Evolutionary conservation across 2,113 vertebrate species (phyloP), one percentile per base, ranked within the genome.

Genomic region (Nettapus auritus): DNA sequence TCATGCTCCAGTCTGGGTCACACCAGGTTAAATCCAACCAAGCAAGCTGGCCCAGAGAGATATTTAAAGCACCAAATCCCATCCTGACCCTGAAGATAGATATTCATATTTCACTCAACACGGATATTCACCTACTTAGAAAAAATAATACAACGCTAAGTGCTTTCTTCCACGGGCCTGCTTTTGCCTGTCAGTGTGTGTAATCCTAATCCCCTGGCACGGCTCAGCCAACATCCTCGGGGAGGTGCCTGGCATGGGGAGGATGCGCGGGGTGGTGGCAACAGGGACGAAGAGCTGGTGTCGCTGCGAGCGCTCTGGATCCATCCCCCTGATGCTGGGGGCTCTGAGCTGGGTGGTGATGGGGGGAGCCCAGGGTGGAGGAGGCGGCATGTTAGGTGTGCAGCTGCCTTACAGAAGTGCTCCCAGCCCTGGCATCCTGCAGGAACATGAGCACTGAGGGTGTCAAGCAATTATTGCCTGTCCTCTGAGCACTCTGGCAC

Each of bases 61-160:
- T 88, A 86, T 96, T 97, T 96, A 80, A 74, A 88, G 56, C 48
- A 53, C 40, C 94, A 96, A 96, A 97, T 96, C 93, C 91, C 80
- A 91, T 81, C 82, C 91, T 96, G 94, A 91, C 76, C 88, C 93
- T 71, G 76, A 93, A 95, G 92, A 95, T 93, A 77, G 83, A 95
- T 95, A 90, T 93, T 96, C 90, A 94, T 94, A 86, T 96, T 93
- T 86, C 96, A 86, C 66, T 97, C 88, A 88, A 53, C 64, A 19
- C 57, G 73, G 95, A 93, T 96, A 93, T 96, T 95, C 94, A 71
- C 92, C 69, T 90, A 93, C 91, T 96, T 95, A 97, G 64, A 93
- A 77, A 91, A 82, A 94, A 91, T 40, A 82, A 71, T 17, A 6
- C 56, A 94, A 91, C 82, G 76, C 69, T 92, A 93, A 95, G 86